Evolutionary conservation across 2,797 vertebrate species (phyloP).

Genomic region (Gephyroberyx darwinii): DNA sequence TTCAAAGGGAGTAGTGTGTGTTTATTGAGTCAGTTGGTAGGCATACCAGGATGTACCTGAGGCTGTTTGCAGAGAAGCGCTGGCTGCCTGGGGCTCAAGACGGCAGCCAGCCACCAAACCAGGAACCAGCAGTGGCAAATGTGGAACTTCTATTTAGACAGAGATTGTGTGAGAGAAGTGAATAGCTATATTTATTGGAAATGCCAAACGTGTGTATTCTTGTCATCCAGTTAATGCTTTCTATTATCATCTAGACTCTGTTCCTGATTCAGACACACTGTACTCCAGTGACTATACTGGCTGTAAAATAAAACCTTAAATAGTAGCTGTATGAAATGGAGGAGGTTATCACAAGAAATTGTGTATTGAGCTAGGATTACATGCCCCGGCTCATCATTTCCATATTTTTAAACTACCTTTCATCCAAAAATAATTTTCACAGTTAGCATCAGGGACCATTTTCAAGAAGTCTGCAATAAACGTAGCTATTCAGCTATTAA

Average conservation of each 20-base stretch:
- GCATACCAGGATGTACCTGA: conserved; percentile 67
- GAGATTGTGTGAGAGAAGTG: conserved; percentile 52
- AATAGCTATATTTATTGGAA: conserved; percentile 18
- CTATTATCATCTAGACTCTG: background rate
- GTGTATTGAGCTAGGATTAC: too few species aligned
- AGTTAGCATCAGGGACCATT: too few species aligned
- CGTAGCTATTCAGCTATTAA: too few species aligned
- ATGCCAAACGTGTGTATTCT: conserved; percentile 16
- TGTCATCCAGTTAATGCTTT: background rate
- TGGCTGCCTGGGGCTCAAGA: conserved; percentile 49
- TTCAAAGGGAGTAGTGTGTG: conserved; percentile 8
- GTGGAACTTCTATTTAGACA: conserved; percentile 69
- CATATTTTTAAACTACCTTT: too few species aligned
- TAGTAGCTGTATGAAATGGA: too few species aligned
- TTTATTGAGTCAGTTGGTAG: conserved; percentile 60
- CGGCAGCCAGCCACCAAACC: conserved; percentile 38
- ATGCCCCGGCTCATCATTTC: too few species aligned
- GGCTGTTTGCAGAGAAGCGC: conserved; percentile 71
- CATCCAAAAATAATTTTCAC: too few species aligned
- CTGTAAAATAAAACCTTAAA: background rate
- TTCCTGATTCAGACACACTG: background rate
- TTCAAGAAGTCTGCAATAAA: too few species aligned
- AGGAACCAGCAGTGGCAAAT: conserved; percentile 71
- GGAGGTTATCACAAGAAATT: too few species aligned
- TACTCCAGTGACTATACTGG: background rate